These are phyloP conservation scores for Helicoverpa armigera DNA, from an alignment of 1,140 invertebrate species.

Conservation along the genomic window DNA sequence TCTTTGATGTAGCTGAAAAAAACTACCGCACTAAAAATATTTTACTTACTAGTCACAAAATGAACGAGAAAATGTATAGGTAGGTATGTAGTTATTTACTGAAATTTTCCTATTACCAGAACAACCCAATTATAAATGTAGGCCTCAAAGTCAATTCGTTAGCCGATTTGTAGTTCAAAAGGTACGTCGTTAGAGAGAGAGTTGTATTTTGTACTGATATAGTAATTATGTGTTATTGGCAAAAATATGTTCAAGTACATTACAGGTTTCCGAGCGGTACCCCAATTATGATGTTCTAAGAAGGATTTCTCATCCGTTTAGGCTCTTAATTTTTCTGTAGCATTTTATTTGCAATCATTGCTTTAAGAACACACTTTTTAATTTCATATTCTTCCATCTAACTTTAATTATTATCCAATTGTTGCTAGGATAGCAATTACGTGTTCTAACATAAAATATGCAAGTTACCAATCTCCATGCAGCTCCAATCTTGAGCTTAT, in stretches of 20 bases:
- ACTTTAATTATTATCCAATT: too few relatives aligned
- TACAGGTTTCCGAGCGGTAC: not conserved
- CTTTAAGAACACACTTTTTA: too few relatives aligned
- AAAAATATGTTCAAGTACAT: not conserved
- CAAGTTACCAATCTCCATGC: not conserved
- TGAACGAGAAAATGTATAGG: not conserved
- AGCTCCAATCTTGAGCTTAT: not conserved
- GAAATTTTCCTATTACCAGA: not conserved
- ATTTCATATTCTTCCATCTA: not conserved
- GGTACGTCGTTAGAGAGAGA: not conserved
- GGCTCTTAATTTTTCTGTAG: too few relatives aligned
- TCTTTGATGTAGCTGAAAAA: too few relatives aligned
- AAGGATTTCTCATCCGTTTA: too few relatives aligned
- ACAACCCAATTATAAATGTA: conserved; percentile 18
- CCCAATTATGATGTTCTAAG: not conserved
- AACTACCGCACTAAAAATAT: too few relatives aligned
- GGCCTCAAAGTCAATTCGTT: not conserved
- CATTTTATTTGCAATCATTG: too few relatives aligned
- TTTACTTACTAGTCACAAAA: too few relatives aligned
- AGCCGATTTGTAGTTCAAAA: conserved; percentile 13
- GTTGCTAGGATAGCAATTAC: too few relatives aligned
- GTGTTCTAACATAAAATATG: not conserved
- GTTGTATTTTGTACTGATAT: not conserved
- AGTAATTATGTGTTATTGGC: not conserved
- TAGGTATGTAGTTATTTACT: not conserved